Conservation (phyloP, 1,140 invertebrate species). For the Aphidius gifuensis region DNA sequence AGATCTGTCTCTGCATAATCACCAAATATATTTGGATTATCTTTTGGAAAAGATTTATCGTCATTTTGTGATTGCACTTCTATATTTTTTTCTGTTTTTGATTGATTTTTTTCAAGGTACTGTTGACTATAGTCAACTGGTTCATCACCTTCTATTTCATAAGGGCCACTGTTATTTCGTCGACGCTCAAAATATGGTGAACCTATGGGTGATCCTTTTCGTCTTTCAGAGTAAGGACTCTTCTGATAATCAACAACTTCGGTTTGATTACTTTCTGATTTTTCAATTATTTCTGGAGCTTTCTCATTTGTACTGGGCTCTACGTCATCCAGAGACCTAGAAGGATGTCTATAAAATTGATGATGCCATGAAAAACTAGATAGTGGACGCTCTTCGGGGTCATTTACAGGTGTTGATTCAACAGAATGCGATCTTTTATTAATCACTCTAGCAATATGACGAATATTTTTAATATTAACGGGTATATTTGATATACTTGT, state of each 20-base stretch:
- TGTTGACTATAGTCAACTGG: slow-evolving; percentile 48
- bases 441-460: background rate
- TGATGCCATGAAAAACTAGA: slow-evolving; percentile 12
- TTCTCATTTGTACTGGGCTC: background rate
- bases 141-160: slow-evolving; percentile 42
- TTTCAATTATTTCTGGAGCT: background rate
- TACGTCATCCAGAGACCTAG: slow-evolving; percentile 2
- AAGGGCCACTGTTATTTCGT: slow-evolving; percentile 15
- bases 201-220: slow-evolving; percentile 5
- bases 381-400: background rate
- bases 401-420: background rate
- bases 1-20: slow-evolving; percentile 81
- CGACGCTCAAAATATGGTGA: slow-evolving; percentile 16
- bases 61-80: slow-evolving; percentile 16
- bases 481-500: too few relatives aligned
- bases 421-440: background rate
- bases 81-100: background rate
- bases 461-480: background rate
- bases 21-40: slow-evolving; percentile 40
- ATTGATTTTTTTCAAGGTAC: slow-evolving; percentile 37
- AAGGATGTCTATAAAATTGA: slow-evolving; percentile 2
- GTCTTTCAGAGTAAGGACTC: slow-evolving; percentile 4
- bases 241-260: background rate
- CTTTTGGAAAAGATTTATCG: slow-evolving; percentile 20
- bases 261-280: background rate